Evolutionary conservation across 2,797 vertebrate genomes (phyloP).

Genomic region (Sebastes nivosus): DNA sequence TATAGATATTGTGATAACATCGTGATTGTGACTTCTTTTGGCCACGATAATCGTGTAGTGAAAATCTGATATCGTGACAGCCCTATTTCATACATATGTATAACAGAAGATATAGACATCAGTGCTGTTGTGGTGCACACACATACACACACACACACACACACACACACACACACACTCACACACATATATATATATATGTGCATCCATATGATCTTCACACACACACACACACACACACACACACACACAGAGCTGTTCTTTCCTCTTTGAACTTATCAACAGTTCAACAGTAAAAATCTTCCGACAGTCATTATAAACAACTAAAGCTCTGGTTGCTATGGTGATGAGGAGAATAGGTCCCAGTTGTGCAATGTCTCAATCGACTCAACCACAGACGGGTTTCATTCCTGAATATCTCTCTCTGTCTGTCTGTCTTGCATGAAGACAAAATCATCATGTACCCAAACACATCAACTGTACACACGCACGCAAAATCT

Average conservation of each 20-base stretch:
- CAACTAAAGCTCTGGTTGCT: constrained; percentile 62
- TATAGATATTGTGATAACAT: no score
- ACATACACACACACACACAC: background rate
- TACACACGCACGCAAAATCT: background rate
- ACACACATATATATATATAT: background rate
- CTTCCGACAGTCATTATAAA: constrained; percentile 38
- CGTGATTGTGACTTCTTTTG: no score
- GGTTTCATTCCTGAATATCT: constrained; percentile 46
- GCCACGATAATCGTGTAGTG: no score
- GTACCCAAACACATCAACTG: background rate
- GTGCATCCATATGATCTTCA: background rate
- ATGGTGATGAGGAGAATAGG: constrained; percentile 68
- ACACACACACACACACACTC: no score
- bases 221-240: no score
- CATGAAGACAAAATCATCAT: constrained; percentile 3
- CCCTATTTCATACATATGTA: background rate
- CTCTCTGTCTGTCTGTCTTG: background rate
- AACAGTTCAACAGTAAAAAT: constrained; percentile 41
- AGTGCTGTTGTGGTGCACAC: no score
- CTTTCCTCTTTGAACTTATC: constrained; percentile 32
- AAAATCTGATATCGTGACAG: no score
- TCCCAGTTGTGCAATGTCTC: constrained; percentile 68
- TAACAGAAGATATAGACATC: background rate
- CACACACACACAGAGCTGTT: background rate
- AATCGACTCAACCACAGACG: constrained; percentile 53